phyloP scores from a whole-genome alignment of 2,888 invertebrate species.

The Drosophila pseudotakahashii region DNA sequence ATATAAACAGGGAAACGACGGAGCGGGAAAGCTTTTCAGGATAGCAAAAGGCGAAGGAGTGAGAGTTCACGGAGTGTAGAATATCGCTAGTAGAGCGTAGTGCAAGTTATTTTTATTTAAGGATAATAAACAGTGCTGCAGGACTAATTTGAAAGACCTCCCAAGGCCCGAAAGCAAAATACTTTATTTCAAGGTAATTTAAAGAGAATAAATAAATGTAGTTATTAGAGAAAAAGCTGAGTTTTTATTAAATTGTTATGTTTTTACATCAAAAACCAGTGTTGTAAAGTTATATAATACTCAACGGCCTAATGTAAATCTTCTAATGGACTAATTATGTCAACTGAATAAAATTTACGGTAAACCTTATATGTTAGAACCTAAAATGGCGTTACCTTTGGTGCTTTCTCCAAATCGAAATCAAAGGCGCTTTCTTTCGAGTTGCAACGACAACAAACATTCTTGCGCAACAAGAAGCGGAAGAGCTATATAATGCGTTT shows the following conservation, averaged over 20 bases:
- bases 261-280: no score
- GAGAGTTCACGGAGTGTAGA: background rate
- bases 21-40: background rate
- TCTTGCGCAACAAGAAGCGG: constrained; percentile 6
- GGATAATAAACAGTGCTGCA: background rate
- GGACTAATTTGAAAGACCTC: background rate
- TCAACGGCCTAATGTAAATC: no score
- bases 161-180: background rate
- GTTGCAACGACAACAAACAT: constrained; percentile 11
- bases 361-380: no score
- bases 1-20: background rate
- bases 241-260: no score
- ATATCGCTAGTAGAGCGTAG: background rate
- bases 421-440: constrained; percentile 31
- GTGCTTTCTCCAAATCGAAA: background rate
- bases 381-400: constrained; percentile 35
- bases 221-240: background rate
- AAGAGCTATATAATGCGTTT: constrained; percentile 24
- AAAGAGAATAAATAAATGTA: background rate
- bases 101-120: background rate
- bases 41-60: constrained; percentile 18
- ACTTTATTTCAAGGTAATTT: background rate
- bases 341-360: no score
- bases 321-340: no score
- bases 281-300: no score